Conservation (phyloP, 2,113 vertebrate genomes). For the Dascyllus trimaculatus region DNA sequence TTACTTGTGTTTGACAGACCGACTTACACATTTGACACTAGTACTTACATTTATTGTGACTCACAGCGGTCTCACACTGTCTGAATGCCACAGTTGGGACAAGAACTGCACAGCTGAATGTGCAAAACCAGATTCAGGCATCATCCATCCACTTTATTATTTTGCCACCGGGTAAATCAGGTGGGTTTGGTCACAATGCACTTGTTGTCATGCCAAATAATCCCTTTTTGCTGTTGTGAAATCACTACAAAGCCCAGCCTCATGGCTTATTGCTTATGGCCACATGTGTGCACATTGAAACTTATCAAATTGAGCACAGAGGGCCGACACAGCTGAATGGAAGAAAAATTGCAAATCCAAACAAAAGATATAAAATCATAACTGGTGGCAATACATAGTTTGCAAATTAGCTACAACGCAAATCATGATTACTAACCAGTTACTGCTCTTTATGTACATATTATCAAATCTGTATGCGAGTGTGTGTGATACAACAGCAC, state of each 20-base stretch:
- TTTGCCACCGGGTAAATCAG: not conserved
- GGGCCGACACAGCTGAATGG: not conserved
- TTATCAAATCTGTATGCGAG: not conserved
- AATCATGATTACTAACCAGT: not conserved
- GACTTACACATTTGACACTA: not conserved
- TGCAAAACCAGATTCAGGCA: slow-evolving; percentile 2
- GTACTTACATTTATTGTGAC: not conserved
- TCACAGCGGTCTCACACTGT: not conserved
- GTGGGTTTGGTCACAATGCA: not conserved
- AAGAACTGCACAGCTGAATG: not conserved
- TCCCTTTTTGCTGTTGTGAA: slow-evolving; percentile 1
- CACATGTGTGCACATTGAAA: not conserved
- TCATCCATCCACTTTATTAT: not conserved
- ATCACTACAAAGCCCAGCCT: slow-evolving; percentile 15
- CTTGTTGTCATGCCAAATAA: slow-evolving; percentile 26
- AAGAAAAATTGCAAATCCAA: slow-evolving; percentile 9
- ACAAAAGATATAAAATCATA: not conserved
- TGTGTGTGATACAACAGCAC: slow-evolving; percentile 67
- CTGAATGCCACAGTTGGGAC: not conserved
- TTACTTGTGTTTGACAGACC: not conserved
- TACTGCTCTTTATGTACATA: not conserved
- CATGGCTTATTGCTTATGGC: not conserved
- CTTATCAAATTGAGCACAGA: not conserved
- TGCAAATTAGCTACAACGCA: not conserved
- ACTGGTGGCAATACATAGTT: not conserved